Conservation (phyloP, 2,113 vertebrate species). For the Oncorhynchus mykiss region DNA sequence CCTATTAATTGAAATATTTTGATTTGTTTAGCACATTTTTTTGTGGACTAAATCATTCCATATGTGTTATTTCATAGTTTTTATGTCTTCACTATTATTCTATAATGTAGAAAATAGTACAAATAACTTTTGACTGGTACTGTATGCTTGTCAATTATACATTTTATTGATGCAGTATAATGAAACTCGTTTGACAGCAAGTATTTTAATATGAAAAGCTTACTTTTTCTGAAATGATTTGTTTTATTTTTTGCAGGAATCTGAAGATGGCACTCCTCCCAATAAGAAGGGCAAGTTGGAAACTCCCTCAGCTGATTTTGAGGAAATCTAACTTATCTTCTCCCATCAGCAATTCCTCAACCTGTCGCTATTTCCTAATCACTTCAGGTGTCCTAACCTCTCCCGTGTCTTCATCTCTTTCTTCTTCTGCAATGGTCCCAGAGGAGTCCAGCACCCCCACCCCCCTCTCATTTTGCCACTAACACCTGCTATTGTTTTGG, state of each 20-base stretch:
- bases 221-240: not conserved
- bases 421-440: not conserved
- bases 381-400: too few species aligned
- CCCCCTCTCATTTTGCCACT: conserved; percentile 7
- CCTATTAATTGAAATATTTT: too few species aligned
- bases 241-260: conserved; percentile 69
- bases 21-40: too few species aligned
- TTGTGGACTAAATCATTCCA: too few species aligned
- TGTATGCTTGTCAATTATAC: too few species aligned
- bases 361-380: not conserved
- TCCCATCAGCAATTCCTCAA: conserved; percentile 21
- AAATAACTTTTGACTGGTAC: too few species aligned
- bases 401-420: conserved; percentile 14
- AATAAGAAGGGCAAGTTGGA: conserved; percentile 89
- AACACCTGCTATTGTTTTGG: conserved; percentile 20
- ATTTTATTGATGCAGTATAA: too few species aligned
- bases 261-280: conserved; percentile 82
- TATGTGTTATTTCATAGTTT: too few species aligned
- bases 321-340: conserved; percentile 79
- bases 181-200: not conserved
- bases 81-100: too few species aligned
- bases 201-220: not conserved
- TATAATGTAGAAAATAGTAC: too few species aligned
- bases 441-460: not conserved
- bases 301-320: conserved; percentile 73